Conservation (phyloP, 2,113 vertebrate genomes). For the Actenoides lindsayi region DNA sequence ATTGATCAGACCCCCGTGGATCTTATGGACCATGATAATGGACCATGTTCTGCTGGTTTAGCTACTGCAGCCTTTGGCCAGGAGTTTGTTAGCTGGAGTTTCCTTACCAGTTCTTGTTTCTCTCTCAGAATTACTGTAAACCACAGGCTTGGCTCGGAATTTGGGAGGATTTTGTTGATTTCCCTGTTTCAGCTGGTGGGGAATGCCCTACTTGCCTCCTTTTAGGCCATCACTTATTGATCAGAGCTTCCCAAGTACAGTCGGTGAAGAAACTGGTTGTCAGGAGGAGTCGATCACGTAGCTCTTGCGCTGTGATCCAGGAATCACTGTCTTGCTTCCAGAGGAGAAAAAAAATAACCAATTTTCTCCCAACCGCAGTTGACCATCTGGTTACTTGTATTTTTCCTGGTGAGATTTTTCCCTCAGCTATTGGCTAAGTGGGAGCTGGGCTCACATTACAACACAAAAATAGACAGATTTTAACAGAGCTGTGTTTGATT, state of each 20-base stretch:
- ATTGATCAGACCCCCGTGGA: background rate
- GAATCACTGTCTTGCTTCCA: background rate
- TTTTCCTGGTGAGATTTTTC: conserved; percentile 3
- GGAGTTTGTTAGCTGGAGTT: background rate
- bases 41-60: background rate
- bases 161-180: background rate
- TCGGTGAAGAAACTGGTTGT: background rate
- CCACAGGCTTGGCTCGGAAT: background rate
- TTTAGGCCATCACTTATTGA: background rate
- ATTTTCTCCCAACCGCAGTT: background rate
- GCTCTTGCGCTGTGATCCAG: background rate
- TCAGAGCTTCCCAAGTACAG: background rate
- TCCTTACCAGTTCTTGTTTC: background rate
- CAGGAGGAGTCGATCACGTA: background rate
- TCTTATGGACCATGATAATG: no score
- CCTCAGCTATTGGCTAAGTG: background rate
- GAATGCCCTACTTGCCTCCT: background rate
- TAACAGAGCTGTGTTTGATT: background rate
- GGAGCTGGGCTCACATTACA: background rate
- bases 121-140: background rate
- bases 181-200: background rate
- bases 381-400: background rate
- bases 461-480: background rate
- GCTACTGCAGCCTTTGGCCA: background rate
- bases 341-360: background rate